Base-by-base conservation (phyloP, 2,113 vertebrate species). In the Excalfactoria chinensis region DNA sequence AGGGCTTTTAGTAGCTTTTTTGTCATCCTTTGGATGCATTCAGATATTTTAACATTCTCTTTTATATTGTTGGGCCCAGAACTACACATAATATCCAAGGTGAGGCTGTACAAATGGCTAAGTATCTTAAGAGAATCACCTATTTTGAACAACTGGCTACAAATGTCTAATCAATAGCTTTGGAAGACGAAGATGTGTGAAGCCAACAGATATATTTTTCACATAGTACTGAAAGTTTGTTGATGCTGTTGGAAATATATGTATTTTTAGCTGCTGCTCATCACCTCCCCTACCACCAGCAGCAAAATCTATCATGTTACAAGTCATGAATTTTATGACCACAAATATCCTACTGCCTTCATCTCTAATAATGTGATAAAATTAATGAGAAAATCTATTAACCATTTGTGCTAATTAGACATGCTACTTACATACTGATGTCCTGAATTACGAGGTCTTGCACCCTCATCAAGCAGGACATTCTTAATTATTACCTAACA, bases 201-300 rank as follows among this genome's bases (percentile, higher is more conserved):
- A 90, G 53, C 64, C 32, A 64, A 25, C 10, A 5, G 4, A 2
- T 49, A 30, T 66, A 49, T 34, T 75, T 88, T 41, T 85, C 4
- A 41, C 6, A 48, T 14, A 63, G 30, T 51, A 23, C 3, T 67
- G 16, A 43, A 43, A 70, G 58, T 75, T 59, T 51, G 15, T 77
- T 78, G 44, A 58, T 9, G 34, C 2, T 62, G 12, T 26, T 70
- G 12, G 62, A 78, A 49, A 23, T 25, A 53, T 10, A 2, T 25
- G 2, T 25, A 43, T 68, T 25, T 14, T 82, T 48, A 77, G 5
- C 4, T 77, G 30, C n/a, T 82, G 23, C 5, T 11, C 3, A n/a
- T 11, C 25, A 32, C 6, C 4, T 48, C 16, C 12, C 35, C 26
- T 43, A 23, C 2, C 0, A 8, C 16, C 32, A 66, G 2, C 7